Percentiles rank a stretch among this genome's conserved stretches.
Conservation (phyloP, 2,797 vertebrate species). For the Micrastur ruficollis region DNA sequence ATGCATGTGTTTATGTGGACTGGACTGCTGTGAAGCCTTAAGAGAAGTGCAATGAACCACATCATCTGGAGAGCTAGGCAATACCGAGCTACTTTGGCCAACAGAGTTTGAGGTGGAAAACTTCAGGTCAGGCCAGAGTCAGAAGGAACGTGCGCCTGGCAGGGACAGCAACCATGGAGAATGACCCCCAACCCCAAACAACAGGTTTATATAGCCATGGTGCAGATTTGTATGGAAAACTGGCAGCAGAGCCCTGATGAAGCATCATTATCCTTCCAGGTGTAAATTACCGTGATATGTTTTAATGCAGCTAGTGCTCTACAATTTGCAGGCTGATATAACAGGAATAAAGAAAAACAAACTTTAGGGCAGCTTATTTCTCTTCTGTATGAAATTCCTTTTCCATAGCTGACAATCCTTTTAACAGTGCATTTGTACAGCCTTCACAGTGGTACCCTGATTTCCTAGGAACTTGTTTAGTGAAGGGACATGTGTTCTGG, state of each 20-base stretch:
- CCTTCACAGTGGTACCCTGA: background rate
- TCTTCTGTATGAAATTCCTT: background rate
- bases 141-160: background rate
- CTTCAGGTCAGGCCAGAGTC: background rate
- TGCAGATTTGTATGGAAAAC: background rate
- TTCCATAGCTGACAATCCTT: background rate
- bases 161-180: background rate
- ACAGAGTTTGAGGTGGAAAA: background rate
- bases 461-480: background rate
- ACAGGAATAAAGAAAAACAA: background rate
- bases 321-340: background rate
- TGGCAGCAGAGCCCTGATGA: background rate
- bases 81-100: background rate
- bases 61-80: background rate
- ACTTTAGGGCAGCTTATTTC: background rate
- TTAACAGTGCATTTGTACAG: background rate
- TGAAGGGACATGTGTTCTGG: background rate
- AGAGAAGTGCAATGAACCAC: background rate
- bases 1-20: background rate
- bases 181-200: background rate
- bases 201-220: background rate
- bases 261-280: background rate
- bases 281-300: background rate
- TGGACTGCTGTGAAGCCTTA: background rate
- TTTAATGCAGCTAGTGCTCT: background rate